Base-by-base conservation (phyloP, 2,797 vertebrate species). In the Semotilus atromaculatus region DNA sequence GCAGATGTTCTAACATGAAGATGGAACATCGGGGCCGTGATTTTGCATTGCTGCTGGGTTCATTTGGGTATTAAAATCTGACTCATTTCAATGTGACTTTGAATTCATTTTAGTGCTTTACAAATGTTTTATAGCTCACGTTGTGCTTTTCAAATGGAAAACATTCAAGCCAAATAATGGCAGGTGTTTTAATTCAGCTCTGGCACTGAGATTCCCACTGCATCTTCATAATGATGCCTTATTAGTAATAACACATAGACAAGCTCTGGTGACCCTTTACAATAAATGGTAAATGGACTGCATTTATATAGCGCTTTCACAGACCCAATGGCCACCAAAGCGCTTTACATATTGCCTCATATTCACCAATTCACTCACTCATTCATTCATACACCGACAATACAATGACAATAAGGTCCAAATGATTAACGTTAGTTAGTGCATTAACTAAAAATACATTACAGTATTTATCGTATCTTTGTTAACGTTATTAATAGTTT, bases 51-150 rank as follows among this genome's bases (percentile, higher is more conserved):
- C 80, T 73, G 53, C 48, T 21, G 29, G 4, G 36, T 45, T 82
- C 40, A 82, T 82, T 82, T 82, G 58, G 23, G 29, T 74, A 74
- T 82, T 82, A 64, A 82, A 82, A 64, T 82, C 55, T 26, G 43
- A 82, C 21, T 80, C 19, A 7, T 26, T n/a, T 55, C 70, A 34
- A 29, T 34, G 40, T 29, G 13, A 34, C 81, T 73, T 26, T 8
- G 2, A 62, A 73, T n/a, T 73, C 19, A 36, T 73, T 72, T 62
- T 16, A 45, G 26, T 6, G 36, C 19, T 72, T 72, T 11, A 11
- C 18, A 40, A 76, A 58, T 11, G 23, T 40, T 60, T 76, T 19
- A 76, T 26, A 43, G 68, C 40, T 82, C 51, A 26, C 23, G 26
- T 64, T 36, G 51, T 45, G 23, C 71, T 66, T 62, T 14, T 19